Percentiles rank a stretch among this genome's conserved stretches.
These are phyloP conservation scores for Leptopterna dolabrata DNA, from an alignment of 2,888 invertebrate species.

Conservation along the genomic window DNA sequence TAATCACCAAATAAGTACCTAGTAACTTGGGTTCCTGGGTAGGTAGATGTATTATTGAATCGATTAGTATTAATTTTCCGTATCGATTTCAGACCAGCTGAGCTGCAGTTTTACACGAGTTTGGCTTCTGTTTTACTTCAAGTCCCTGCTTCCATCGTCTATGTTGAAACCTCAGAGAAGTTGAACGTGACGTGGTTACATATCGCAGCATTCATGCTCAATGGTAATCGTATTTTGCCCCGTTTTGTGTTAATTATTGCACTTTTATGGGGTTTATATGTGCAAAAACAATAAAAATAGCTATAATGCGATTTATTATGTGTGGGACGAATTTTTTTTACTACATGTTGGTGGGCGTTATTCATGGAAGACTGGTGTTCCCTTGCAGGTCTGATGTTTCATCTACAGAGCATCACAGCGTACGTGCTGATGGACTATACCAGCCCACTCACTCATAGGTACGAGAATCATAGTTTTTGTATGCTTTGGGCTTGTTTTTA, in stretches of 20 bases:
- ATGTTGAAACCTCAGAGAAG: slow-evolving; percentile 73
- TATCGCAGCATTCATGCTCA: slow-evolving; percentile 73
- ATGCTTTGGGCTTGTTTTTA: too few species aligned
- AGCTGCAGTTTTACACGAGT: slow-evolving; percentile 83
- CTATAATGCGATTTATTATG: too few species aligned
- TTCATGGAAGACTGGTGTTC: too few species aligned
- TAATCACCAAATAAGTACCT: too few species aligned
- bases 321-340: too few species aligned
- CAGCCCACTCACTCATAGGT: slow-evolving; percentile 82
- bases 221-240: slow-evolving; percentile 68
- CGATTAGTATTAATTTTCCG: background rate
- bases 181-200: slow-evolving; percentile 68
- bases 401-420: slow-evolving; percentile 83
- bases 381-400: slow-evolving; percentile 75
- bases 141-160: slow-evolving; percentile 76
- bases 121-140: slow-evolving; percentile 79
- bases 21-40: too few species aligned
- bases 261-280: too few species aligned
- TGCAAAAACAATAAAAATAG: too few species aligned
- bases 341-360: too few species aligned
- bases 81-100: slow-evolving; percentile 74
- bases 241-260: too few species aligned
- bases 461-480: slow-evolving; percentile 66
- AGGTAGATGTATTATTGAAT: too few species aligned
- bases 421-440: slow-evolving; percentile 84